Base-by-base conservation (phyloP, 2,797 vertebrate genomes). In the Oreortyx pictus region DNA sequence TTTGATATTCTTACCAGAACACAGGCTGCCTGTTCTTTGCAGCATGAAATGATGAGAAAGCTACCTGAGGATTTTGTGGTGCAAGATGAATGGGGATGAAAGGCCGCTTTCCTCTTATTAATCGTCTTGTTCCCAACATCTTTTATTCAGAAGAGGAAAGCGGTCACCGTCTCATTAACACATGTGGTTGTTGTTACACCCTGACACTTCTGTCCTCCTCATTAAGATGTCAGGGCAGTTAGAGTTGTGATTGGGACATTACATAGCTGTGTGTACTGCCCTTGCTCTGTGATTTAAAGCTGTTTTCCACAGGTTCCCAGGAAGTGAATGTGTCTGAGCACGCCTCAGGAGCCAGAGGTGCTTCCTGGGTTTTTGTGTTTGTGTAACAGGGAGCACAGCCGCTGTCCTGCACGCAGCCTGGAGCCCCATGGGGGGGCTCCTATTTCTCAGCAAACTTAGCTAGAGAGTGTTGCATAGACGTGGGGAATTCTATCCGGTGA, bases 301-400 rank as follows among this genome's bases (percentile, higher is more conserved):
- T 93, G 7, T 92, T 96, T 97, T 94, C 50, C 81, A 94, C 92
- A 37, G 50, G 17, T 80, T 72, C 87, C 52, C 91, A 46, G 73
- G 73, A 71, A 77, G 37, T 59, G 79, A 29, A 27, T 52, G 68
- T 52, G 11, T 73, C 76, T 93, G 16, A 82, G 66, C 57, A 41
- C 11, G 71, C 41, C 47, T 80, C 19, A 44, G 65, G 61, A 67
- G 52, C 14, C 41, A 24, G 60, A 82, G 50, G 14, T 71, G n/a
- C 47, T 75, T 39, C 80, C 72, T 77, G 37, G 41, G 16, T 2
- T n/a, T 89, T 68, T 6, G 1, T 67, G 17, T 82, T 44, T 35
- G 54, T 46, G 86, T 85, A 60, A 37, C 14, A 15, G n/a, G 44
- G 67, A 62, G n/a, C 59, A 18, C 43, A 37, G 29, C 56, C 59